Percentiles rank a stretch among this genome's conserved stretches.
phyloP scores from a whole-genome alignment of 2,113 vertebrate genomes.

The Circaetus gallicus region DNA sequence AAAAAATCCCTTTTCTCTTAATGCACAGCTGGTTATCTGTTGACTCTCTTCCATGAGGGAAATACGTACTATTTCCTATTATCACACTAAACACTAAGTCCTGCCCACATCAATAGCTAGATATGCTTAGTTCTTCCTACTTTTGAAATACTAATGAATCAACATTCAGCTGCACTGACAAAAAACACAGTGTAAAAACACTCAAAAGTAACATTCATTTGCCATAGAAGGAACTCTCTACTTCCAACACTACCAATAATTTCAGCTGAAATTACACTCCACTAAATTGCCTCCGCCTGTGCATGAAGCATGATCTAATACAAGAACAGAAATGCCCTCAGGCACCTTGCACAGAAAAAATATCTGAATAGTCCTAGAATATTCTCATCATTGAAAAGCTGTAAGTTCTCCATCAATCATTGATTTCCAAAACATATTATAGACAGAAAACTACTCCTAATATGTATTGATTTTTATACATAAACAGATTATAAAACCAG shows the following conservation, averaged over 20 bases:
- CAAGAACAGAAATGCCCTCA: neutral
- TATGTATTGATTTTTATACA: neutral
- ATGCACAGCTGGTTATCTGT: neutral
- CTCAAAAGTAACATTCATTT: neutral
- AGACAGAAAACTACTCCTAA: neutral
- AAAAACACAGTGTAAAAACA: neutral
- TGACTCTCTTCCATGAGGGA: neutral
- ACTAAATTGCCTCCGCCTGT: neutral
- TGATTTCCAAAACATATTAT: neutral
- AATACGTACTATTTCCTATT: neutral
- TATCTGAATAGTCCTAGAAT: neutral
- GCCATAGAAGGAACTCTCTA: neutral
- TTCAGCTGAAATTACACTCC: neutral
- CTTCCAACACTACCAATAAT: neutral
- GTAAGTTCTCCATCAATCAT: neutral
- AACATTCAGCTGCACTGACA: neutral
- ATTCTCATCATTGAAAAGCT: neutral
- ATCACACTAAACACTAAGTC: neutral
- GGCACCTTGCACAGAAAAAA: neutral
- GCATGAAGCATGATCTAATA: neutral
- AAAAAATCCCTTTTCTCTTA: neutral
- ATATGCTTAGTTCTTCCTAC: neutral
- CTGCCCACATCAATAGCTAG: neutral
- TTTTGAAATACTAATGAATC: neutral
- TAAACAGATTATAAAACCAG: neutral